Evolutionary conservation across 2,888 invertebrate species (phyloP).

Genomic region (Trachelus stipa): DNA sequence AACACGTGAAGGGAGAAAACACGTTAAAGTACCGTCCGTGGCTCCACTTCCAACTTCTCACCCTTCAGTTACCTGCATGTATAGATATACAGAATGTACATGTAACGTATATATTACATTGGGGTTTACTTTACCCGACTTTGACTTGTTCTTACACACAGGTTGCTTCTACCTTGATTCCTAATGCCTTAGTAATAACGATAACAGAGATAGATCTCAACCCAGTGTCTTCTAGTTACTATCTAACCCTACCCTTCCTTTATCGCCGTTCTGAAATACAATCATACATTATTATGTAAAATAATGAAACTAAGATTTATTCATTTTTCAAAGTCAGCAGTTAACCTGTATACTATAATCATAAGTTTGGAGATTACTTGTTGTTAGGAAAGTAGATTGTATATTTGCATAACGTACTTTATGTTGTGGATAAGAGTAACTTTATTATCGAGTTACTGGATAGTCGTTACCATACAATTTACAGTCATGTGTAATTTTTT

Average conservation of each 20-base stretch:
- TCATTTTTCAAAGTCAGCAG: background rate
- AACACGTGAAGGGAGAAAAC: background rate
- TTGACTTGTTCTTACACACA: background rate
- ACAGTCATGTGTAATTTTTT: background rate
- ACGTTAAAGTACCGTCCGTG: background rate
- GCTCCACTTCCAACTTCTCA: background rate
- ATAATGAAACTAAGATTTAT: background rate
- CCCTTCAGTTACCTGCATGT: background rate
- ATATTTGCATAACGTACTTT: background rate
- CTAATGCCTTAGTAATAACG: background rate
- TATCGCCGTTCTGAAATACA: background rate
- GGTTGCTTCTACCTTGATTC: background rate
- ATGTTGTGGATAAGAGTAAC: background rate
- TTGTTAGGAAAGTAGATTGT: background rate
- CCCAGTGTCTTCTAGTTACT: background rate
- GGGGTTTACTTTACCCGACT: background rate
- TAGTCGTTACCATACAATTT: background rate
- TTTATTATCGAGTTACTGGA: background rate
- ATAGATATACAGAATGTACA: background rate
- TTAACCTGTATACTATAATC: background rate
- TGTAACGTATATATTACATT: background rate
- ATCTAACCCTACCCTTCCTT: background rate
- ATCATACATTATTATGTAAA: background rate
- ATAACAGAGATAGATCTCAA: background rate
- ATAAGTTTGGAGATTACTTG: background rate